Evolutionary conservation across 1,140 invertebrate genomes (phyloP).

Genomic region (Meloidogyne chitwoodi): DNA sequence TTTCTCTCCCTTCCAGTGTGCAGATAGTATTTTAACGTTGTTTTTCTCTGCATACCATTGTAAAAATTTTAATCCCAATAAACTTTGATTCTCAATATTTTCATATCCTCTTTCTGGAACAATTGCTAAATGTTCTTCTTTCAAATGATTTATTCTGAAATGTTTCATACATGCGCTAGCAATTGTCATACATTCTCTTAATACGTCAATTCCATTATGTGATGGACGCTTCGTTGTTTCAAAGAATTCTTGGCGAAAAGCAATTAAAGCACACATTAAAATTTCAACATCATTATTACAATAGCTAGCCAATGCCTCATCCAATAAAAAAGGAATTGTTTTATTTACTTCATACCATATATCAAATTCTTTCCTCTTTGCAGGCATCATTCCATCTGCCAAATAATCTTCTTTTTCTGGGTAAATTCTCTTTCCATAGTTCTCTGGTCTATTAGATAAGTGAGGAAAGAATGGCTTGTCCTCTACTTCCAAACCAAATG

Average conservation of each 20-base stretch:
- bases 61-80: neutral
- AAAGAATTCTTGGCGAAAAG: neutral
- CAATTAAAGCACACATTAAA: neutral
- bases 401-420: too few species aligned
- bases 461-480: constrained; percentile 9
- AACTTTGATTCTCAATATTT: neutral
- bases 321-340: too few species aligned
- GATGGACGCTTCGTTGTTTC: neutral
- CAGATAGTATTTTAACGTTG: neutral
- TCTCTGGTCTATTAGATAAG: neutral
- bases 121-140: neutral
- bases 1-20: neutral
- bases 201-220: neutral
- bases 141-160: neutral
- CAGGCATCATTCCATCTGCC: too few species aligned
- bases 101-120: constrained; percentile 5
- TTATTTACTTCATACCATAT: too few species aligned
- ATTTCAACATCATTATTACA: neutral
- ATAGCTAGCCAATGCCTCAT: constrained; percentile 3
- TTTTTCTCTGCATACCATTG: constrained; percentile 5
- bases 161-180: constrained; percentile 2
- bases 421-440: neutral
- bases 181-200: too few species aligned
- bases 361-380: too few species aligned
- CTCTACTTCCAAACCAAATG: neutral